Conservation (phyloP, 1,140 invertebrate genomes). For the Pararge aegeria region DNA sequence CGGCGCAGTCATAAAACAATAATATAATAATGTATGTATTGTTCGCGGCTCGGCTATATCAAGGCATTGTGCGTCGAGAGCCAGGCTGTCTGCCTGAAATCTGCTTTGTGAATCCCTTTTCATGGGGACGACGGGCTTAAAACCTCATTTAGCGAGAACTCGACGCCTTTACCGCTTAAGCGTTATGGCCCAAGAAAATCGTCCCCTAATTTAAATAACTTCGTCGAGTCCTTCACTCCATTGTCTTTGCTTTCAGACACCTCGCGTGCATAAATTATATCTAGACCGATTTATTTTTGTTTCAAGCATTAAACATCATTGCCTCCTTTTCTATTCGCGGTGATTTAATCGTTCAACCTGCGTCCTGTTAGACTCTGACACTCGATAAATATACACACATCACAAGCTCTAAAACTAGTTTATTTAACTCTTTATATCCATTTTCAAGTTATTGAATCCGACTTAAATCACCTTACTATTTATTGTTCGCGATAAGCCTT, state of each 20-base stretch:
- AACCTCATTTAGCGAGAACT: slow-evolving; percentile 66
- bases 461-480: no score
- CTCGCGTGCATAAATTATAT: slow-evolving; percentile 58
- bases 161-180: slow-evolving; percentile 63
- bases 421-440: no score
- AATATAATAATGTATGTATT: slow-evolving; percentile 64
- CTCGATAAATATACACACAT: no score
- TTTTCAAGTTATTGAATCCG: no score
- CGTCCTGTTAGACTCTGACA: no score
- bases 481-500: no score
- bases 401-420: no score
- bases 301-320: not conserved
- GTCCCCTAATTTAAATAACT: slow-evolving; percentile 75
- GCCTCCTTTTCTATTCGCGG: not conserved
- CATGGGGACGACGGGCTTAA: slow-evolving; percentile 65
- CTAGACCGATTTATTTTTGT: slow-evolving; percentile 43
- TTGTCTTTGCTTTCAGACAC: slow-evolving; percentile 51
- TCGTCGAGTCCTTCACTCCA: slow-evolving; percentile 50
- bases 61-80: slow-evolving; percentile 51
- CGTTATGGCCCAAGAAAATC: slow-evolving; percentile 68
- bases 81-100: slow-evolving; percentile 55
- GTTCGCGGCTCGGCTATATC: slow-evolving; percentile 45
- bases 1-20: slow-evolving; percentile 53
- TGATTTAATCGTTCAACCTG: no score
- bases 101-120: slow-evolving; percentile 68